Evolutionary conservation across 2,113 vertebrate species (phyloP).

Genomic region (Microtus ochrogaster): DNA sequence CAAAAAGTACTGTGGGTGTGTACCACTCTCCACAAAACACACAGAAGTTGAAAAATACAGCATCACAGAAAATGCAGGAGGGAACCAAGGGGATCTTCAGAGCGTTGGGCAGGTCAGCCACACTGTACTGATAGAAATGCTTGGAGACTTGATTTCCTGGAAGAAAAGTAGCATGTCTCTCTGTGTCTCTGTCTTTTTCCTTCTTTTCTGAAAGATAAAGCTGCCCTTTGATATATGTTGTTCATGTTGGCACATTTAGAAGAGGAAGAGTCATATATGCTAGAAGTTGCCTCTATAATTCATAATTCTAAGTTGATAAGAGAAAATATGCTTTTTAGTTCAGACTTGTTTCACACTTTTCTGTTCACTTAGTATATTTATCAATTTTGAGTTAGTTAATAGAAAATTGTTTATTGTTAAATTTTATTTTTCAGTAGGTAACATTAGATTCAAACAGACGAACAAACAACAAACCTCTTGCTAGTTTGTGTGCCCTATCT

Average conservation of each 20-base stretch:
- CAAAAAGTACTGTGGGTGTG: not conserved
- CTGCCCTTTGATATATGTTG: not conserved
- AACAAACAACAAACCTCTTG: not conserved
- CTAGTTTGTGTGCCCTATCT: constrained; percentile 31
- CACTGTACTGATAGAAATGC: not conserved
- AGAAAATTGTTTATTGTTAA: constrained; percentile 30
- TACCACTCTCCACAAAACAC: not conserved
- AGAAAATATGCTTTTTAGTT: constrained; percentile 12
- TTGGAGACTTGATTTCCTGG: constrained; percentile 3
- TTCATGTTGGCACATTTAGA: constrained; percentile 12
- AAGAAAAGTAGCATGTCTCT: not conserved
- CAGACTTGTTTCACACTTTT: constrained; percentile 48
- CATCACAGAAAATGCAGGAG: not conserved
- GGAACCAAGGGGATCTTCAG: not conserved
- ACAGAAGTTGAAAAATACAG: not conserved
- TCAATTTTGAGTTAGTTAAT: not conserved
- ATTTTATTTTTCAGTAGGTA: constrained; percentile 28
- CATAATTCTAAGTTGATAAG: not conserved
- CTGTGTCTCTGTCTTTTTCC: not conserved
- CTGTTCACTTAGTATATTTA: constrained; percentile 35
- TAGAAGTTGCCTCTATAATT: constrained; percentile 22
- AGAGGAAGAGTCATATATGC: not conserved
- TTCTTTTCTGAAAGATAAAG: not conserved
- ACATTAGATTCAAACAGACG: constrained; percentile 30
- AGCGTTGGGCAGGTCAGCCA: not conserved